Base-by-base conservation (phyloP, 2,113 vertebrate genomes). In the Rhinolophus ferrumequinum region DNA sequence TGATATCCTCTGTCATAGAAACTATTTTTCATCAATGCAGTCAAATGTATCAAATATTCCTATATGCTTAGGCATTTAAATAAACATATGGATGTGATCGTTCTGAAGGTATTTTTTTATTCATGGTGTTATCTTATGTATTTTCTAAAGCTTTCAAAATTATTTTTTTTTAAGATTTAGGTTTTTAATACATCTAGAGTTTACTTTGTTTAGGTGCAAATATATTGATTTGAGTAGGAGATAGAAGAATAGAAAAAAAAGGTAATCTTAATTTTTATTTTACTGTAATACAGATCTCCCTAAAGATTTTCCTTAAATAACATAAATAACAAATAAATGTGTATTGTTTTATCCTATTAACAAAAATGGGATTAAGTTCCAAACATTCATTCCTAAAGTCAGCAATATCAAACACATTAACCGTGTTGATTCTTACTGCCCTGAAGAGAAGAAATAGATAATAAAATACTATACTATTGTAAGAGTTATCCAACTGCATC, bases 321-420 rank as follows among this genome's bases (percentile, higher is more conserved):
- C 12, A 82, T 7, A 44, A 44, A 44, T 44, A 44, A 44, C 41
- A 44, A 44, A 24, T 54, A 4, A 86, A 18, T 14, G 56, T 82
- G 6, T 76, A 35, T 76, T 88, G 76, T 58, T 81, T 50, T 30
- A 54, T 60, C 15, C 26, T 92, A 83, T 83, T 76, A 89, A 69
- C 70, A 60, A 76, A 88, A 84, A 82, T 62, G 28, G 69, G 30
- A 58, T 72, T 75, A 60, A 93, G n/a, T n/a, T 93, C 8, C 47
- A 92, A 88, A 58, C 14, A 95, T 41, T 95, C 24, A 62, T 83
- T 93, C 89, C n/a, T 52, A 52, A 77, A 54, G 28, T 89, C 15
- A 44, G n/a, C 30, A 62, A 38, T 77, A 35, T 35, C 26, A 77
- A 70, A 44, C 21, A 69, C 15, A 93, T 88, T 58, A 77, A 58